Conservation (phyloP, 1,140 invertebrate species). For the Archivesica marissinica region DNA sequence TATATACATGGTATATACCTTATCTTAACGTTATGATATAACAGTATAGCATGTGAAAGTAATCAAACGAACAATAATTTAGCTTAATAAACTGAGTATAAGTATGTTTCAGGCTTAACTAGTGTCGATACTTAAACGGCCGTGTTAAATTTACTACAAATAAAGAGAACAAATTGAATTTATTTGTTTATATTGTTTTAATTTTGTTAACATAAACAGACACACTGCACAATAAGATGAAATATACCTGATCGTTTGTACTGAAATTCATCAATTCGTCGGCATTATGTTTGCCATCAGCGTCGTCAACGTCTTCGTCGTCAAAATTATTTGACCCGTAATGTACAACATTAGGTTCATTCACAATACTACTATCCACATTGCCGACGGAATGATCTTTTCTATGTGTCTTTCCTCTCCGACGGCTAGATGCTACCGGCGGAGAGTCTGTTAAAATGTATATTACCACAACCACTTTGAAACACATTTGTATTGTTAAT, state of each 20-base stretch:
- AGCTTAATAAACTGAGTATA: too few species aligned
- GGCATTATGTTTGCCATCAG: not conserved
- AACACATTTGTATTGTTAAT: not conserved
- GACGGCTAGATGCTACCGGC: not conserved
- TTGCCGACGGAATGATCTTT: not conserved
- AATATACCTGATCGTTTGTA: slow-evolving; percentile 30
- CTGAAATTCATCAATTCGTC: slow-evolving; percentile 19
- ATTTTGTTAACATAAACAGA: too few species aligned
- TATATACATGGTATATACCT: too few species aligned
- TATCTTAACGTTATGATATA: too few species aligned
- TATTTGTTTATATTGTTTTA: too few species aligned
- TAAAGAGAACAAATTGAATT: too few species aligned
- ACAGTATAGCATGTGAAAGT: too few species aligned
- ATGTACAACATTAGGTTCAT: not conserved
- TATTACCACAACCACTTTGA: slow-evolving; percentile 15
- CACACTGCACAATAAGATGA: too few species aligned
- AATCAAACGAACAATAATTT: too few species aligned
- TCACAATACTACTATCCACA: not conserved
- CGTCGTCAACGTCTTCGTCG: slow-evolving; percentile 8
- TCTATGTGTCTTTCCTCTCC: not conserved
- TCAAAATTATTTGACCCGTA: not conserved
- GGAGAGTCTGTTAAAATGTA: not conserved
- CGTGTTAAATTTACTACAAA: too few species aligned
- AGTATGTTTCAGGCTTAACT: too few species aligned
- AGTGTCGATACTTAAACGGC: too few species aligned